A percentile compares a stretch with the other conserved stretches of the same genome.
phyloP scores from a whole-genome alignment of 1,140 invertebrate genomes.

The Meteorus sp. region DNA sequence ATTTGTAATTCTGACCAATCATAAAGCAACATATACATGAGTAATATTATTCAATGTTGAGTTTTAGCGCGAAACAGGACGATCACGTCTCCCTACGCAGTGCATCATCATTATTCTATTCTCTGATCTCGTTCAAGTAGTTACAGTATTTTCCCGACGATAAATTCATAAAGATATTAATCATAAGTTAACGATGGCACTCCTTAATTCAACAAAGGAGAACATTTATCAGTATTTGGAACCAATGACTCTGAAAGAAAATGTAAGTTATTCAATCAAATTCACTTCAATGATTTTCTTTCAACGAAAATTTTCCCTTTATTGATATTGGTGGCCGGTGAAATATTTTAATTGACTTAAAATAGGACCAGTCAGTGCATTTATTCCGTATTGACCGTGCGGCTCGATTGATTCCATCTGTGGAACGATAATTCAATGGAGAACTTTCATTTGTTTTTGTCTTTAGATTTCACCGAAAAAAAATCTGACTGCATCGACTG shows the following conservation, averaged over 20 bases:
- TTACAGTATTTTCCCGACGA: too few relatives aligned
- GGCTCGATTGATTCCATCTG: neutral
- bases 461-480: constrained; percentile 49
- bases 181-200: constrained; percentile 39
- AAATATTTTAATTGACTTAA: too few relatives aligned
- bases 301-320: neutral
- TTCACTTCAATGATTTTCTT: neutral
- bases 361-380: too few relatives aligned
- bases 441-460: neutral
- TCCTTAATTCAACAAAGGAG: constrained; percentile 49
- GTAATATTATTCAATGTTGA: neutral
- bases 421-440: neutral
- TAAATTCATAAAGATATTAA: neutral
- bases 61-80: constrained; percentile 2
- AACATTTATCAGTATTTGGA: constrained; percentile 45
- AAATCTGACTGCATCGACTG: neutral
- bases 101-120: constrained; percentile 6
- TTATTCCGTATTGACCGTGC: neutral
- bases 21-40: neutral
- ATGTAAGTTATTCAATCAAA: constrained; percentile 35
- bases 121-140: constrained; percentile 4
- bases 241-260: constrained; percentile 40
- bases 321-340: neutral
- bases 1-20: neutral
- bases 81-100: neutral